These are phyloP conservation scores for Parazoanthus darwini DNA, from an alignment of 92 coral and sea anemone species.

Conservation along the genomic window DNA sequence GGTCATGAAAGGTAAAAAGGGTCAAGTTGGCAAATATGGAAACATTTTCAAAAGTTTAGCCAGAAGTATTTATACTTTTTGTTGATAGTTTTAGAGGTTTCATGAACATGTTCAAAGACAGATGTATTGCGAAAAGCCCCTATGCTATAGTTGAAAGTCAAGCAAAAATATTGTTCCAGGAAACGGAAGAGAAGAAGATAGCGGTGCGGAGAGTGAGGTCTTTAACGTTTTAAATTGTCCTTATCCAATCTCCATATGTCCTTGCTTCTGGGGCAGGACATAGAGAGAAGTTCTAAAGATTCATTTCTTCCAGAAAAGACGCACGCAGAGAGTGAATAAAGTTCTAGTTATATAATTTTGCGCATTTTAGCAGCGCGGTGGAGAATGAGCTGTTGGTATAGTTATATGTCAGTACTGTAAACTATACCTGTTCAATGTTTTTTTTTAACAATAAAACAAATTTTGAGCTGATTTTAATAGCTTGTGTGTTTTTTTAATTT, in stretches of 20 bases:
- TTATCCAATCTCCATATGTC: background rate
- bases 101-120: background rate
- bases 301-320: background rate
- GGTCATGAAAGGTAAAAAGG: too few species aligned
- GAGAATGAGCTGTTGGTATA: too few species aligned
- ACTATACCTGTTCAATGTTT: too few species aligned
- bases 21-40: background rate
- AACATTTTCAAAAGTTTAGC: too few species aligned
- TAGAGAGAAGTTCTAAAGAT: background rate
- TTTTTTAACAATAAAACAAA: too few species aligned
- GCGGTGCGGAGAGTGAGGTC: too few species aligned
- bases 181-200: slow-evolving; percentile 4
- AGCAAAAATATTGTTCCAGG: background rate
- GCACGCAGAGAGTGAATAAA: background rate
- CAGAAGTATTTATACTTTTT: too few species aligned
- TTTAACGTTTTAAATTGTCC: background rate
- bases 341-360: background rate
- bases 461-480: too few species aligned
- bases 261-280: background rate
- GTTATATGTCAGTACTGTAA: too few species aligned
- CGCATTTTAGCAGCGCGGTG: background rate
- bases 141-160: background rate
- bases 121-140: background rate
- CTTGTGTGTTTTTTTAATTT: background rate
- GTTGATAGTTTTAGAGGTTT: background rate